Evolutionary conservation across 2,888 invertebrate species (phyloP), one percentile per base, ranked within the genome.

Genomic region (Cephalotes varians): DNA sequence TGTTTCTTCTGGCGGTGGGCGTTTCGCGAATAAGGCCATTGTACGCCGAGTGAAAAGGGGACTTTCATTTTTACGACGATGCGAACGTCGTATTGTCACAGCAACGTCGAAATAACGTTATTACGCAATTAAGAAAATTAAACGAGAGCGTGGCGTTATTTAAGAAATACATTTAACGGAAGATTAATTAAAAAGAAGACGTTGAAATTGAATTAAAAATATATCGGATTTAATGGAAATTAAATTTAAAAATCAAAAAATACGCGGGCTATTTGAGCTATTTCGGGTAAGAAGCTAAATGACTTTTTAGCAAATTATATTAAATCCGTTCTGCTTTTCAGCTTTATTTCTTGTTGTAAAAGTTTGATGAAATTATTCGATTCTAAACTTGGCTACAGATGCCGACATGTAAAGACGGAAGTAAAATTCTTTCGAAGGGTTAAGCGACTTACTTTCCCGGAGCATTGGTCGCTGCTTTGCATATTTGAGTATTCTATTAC

Each of bases 371-470:
- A 28, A 44, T 56, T 58, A 56, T 47, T 56, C n/a, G 25, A 65
- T 21, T 64, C 51, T 69, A 69, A 79, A 79, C 44, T 76, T 76
- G 64, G 64, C 37, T 40, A 31, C 51, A 37, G 40, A 60, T 47
- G 77, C 77, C 54, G 44, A 67, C 77, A 69, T 79, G 77, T 79
- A 67, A 85, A 64, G 37, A 34, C 88, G 88, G 89, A 89, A 89
- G 89, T 85, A 76, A 82, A 88, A 89, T 82, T 85, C 87, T 76
- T 81, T 72, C 54, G 81, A 80, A 71, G 80, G 67, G 84, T 65
- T 76, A 82, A 87, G 80, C 82, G 62, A 58, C 82, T 82, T 81
- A 71, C 71, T 80, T 86, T 74, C 49, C 51, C n/a, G 25, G 74
- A 60, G 51, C 54, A 65, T 60, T 71, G 79, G 80, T 49, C 84